Conservation (phyloP, 1,140 invertebrate species). For the Pseudobourletiella spinata region DNA sequence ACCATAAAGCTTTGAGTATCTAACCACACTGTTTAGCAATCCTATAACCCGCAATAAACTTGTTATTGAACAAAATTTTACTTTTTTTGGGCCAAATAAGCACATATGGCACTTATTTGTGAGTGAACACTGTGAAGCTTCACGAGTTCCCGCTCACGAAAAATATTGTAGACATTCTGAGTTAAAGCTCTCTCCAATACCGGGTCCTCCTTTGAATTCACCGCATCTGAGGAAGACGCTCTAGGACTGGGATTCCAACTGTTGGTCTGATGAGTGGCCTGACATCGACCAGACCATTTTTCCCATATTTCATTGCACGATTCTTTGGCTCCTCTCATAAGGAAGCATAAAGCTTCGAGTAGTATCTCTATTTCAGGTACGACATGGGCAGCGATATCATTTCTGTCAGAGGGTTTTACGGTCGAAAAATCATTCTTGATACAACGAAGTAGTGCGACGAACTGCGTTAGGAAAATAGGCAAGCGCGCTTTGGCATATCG, state of each 20-base stretch:
- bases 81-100: conserved; percentile 42
- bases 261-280: too few species aligned
- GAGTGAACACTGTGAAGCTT: conserved; percentile 28
- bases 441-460: conserved; percentile 50
- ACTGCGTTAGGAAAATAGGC: conserved; percentile 54
- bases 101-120: conserved; percentile 30
- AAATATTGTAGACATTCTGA: conserved; percentile 20
- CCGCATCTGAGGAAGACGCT: too few species aligned
- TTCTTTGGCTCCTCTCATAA: conserved; percentile 30
- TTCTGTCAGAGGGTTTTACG: conserved; percentile 48
- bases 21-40: not conserved
- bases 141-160: conserved; percentile 29
- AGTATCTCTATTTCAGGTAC: conserved; percentile 54
- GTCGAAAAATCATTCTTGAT: conserved; percentile 49
- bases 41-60: too few species aligned
- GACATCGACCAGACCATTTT: conserved; percentile 20
- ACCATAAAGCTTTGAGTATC: not conserved
- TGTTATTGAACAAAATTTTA: conserved; percentile 38
- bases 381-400: conserved; percentile 53
- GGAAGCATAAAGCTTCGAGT: conserved; percentile 42
- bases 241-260: too few species aligned
- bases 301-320: conserved; percentile 34
- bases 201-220: too few species aligned
- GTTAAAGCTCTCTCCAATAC: too few species aligned
- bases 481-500: conserved; percentile 54